Base-by-base conservation (phyloP, 2,888 invertebrate species). In the Pasiphila rectangulata region DNA sequence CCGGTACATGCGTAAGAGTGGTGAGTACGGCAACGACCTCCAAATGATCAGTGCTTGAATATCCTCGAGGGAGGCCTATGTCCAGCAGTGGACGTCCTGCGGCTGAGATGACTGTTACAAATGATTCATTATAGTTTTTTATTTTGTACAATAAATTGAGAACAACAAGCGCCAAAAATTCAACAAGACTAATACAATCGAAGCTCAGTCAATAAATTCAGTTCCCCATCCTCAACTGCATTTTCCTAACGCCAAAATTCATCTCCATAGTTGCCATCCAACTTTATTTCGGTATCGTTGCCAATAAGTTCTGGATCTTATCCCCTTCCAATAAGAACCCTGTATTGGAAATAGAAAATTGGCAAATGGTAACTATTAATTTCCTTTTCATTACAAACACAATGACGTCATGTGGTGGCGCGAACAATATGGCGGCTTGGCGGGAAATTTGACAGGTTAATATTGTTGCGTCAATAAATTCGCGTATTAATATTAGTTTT, bases 321-420 rank as follows among this genome's bases (percentile, higher is more conserved):
- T 13, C 0, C 0, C 2, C 13, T 10, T 2, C 0, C 0, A 0
- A 45, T 64, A 69, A 63, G 59, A 50, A 40, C 27, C 46, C 42
- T 21, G 12, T 9, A 19, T 23, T 25, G 38, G 45, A 19, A 46
- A 46, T 37, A 50, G 39, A 46, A 56, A 38, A 51, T 61, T 64
- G 71, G 65, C 66, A 61, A 56, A 63, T 63, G 61, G 70, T 71
- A 75, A 82, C 81, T 80, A 82, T 77, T 79, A 78, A 84, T 85
- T 84, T 84, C 83, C 83, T 79, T 78, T 79, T 75, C 75, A 81
- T 83, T 80, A 76, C 69, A 46, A 54, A 55, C 63, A 84, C 79
- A 85, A 83, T 81, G 72, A 76, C 79, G 74, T 79, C 82, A 82
- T 63, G 73, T 63, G 53, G 77, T 63, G 77, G 61, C 62, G 68